phyloP scores from a whole-genome alignment of 2,888 invertebrate genomes.

The Ectemnius cavifrons region DNA sequence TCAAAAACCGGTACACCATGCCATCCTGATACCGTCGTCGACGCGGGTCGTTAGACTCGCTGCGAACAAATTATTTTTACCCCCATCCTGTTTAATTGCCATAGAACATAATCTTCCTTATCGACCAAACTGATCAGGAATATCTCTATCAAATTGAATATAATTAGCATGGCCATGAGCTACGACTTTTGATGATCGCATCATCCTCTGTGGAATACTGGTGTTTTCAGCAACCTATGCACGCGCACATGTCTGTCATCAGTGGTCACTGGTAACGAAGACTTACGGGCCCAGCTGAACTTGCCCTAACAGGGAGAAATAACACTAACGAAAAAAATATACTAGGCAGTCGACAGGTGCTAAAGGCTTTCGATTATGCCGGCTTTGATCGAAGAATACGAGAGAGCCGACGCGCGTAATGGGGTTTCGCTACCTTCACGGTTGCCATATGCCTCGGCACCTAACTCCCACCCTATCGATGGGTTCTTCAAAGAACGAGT shows the following conservation, averaged over 20 bases:
- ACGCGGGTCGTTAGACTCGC: constrained; percentile 39
- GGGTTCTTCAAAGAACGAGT: constrained; percentile 34
- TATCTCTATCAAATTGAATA: constrained; percentile 8
- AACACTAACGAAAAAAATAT: constrained; percentile 5
- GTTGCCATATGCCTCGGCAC: constrained; percentile 65
- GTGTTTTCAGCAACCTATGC: neutral
- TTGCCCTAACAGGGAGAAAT: constrained; percentile 1
- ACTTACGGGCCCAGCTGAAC: too few species aligned
- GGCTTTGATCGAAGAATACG: constrained; percentile 60
- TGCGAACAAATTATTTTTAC: neutral
- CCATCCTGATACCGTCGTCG: constrained; percentile 33
- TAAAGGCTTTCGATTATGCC: constrained; percentile 68
- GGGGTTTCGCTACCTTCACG: constrained; percentile 64
- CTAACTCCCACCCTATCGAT: constrained; percentile 68
- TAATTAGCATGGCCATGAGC: neutral
- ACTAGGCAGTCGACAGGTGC: constrained; percentile 63
- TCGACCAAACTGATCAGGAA: neutral
- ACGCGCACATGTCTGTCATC: neutral
- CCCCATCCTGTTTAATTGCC: constrained; percentile 2
- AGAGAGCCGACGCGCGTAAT: constrained; percentile 53
- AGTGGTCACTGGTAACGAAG: too few species aligned
- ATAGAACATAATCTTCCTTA: constrained; percentile 4
- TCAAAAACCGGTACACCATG: constrained; percentile 52
- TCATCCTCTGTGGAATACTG: neutral
- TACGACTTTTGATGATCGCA: neutral